Conservation (phyloP, 2,888 invertebrate species). For the Ormia ochracea region DNA sequence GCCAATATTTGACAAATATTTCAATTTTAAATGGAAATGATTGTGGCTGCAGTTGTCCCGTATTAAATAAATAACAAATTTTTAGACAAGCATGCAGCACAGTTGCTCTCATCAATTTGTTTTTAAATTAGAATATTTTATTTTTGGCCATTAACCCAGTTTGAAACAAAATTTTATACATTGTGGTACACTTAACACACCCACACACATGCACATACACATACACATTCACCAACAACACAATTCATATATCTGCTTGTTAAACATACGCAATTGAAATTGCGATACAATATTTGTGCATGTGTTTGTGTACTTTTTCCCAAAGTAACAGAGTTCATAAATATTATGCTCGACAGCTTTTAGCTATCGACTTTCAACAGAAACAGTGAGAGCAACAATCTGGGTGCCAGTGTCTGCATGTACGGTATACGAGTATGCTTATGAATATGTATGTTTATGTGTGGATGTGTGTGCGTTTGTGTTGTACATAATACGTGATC, state of each 20-base stretch:
- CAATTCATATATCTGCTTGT: too few relatives aligned
- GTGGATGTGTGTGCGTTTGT: background rate
- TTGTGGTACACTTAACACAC: too few relatives aligned
- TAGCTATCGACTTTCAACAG: background rate
- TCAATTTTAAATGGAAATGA: constrained; percentile 2
- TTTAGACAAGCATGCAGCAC: background rate
- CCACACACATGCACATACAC: background rate
- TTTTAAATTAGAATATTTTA: background rate
- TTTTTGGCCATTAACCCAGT: constrained; percentile 24
- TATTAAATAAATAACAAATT: background rate
- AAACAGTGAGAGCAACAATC: background rate
- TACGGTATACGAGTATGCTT: too few relatives aligned
- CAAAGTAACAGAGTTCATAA: constrained; percentile 9
- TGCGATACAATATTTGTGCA: background rate
- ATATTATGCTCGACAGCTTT: background rate
- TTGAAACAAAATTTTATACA: background rate
- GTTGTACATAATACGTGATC: constrained; percentile 51
- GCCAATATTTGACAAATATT: background rate
- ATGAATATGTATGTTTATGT: too few relatives aligned
- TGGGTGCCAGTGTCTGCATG: background rate
- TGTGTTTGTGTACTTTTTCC: background rate
- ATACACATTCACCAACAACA: background rate
- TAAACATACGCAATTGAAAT: too few relatives aligned
- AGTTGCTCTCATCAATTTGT: background rate
- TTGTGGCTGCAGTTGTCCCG: background rate